phyloP scores from a whole-genome alignment of 2,113 vertebrate species.

The Beaufortia kweichowensis region DNA sequence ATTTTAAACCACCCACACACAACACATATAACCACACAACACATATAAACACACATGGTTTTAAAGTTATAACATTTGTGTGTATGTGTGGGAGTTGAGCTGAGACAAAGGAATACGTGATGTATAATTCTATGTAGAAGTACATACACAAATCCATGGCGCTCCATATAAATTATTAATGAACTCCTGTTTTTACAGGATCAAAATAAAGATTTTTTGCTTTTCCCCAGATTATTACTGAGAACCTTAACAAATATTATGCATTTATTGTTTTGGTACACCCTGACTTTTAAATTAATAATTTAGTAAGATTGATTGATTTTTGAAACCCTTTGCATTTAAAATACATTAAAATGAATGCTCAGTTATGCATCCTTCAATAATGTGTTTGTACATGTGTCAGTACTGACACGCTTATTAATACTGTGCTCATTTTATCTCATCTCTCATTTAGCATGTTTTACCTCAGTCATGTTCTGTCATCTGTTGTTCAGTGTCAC shows the following conservation, averaged over 20 bases:
- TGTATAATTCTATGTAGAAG: background rate
- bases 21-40: background rate
- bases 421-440: background rate
- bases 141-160: background rate
- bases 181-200: background rate
- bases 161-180: constrained; percentile 11
- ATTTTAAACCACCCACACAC: constrained; percentile 1
- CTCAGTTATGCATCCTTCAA: background rate
- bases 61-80: constrained; percentile 11
- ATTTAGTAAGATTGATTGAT: background rate
- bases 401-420: background rate
- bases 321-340: background rate
- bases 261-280: background rate
- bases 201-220: background rate
- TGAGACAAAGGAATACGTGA: constrained; percentile 14
- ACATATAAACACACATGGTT: background rate
- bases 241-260: background rate
- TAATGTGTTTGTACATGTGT: constrained; percentile 5
- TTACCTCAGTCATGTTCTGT: constrained; percentile 23
- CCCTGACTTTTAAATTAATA: background rate
- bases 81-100: constrained; percentile 15
- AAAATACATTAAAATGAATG: background rate
- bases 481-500: constrained; percentile 29
- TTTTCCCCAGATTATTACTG: background rate
- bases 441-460: background rate